phyloP scores from a whole-genome alignment of 2,888 invertebrate species.

The Diarsia brunnea region DNA sequence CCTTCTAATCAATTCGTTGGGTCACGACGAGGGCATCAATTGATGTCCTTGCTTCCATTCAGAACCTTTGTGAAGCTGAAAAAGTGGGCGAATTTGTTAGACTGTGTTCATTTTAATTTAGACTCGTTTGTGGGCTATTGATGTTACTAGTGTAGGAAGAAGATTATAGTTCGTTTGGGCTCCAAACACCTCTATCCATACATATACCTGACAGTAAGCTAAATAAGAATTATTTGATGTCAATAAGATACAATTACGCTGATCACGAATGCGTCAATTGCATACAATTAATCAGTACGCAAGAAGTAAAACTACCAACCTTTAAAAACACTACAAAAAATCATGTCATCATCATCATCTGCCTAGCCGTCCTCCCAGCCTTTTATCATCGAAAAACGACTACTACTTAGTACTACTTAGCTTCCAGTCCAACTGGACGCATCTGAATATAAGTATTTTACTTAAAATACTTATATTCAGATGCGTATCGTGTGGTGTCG shows the following conservation, averaged over 20 bases:
- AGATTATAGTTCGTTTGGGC: not conserved
- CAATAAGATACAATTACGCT: not conserved
- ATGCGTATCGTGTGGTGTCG: too few species aligned
- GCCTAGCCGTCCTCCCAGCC: not conserved
- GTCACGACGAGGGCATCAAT: constrained; percentile 46
- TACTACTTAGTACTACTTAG: not conserved
- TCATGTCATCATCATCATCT: not conserved
- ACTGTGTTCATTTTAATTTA: constrained; percentile 21
- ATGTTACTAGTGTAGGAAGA: not conserved
- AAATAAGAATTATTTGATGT: not conserved
- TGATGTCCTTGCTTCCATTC: constrained; percentile 31
- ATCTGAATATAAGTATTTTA: not conserved
- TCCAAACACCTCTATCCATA: not conserved
- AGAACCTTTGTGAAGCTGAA: constrained; percentile 28
- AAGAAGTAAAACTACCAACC: too few species aligned
- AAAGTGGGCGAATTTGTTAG: constrained; percentile 38
- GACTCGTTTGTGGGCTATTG: constrained; percentile 15
- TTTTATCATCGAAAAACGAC: not conserved
- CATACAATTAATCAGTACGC: not conserved
- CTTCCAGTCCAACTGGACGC: not conserved
- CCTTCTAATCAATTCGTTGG: constrained; percentile 52
- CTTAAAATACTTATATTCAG: too few species aligned
- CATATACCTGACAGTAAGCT: not conserved
- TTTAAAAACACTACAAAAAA: not conserved
- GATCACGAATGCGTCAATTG: not conserved